phyloP scores from a whole-genome alignment of 2,113 vertebrate species.

The Excalfactoria chinensis region DNA sequence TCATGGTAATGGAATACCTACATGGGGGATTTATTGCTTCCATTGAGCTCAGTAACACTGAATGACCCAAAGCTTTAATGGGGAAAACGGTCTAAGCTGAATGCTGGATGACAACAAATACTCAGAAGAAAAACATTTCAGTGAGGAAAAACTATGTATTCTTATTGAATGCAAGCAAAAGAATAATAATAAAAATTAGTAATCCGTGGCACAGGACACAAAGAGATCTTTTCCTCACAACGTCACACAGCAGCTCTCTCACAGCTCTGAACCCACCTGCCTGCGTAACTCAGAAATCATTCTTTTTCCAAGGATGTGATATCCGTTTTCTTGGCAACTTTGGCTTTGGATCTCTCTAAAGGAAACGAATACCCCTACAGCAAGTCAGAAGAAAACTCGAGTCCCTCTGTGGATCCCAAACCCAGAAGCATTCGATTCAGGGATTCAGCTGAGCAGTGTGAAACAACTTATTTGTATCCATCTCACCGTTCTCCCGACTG shows the following conservation, averaged over 20 bases:
- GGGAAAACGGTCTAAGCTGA: neutral
- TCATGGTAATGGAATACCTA: neutral
- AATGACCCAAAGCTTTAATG: neutral
- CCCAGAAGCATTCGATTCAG: neutral
- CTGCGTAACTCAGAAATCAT: neutral
- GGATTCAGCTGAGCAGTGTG: neutral
- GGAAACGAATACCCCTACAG: accelerated
- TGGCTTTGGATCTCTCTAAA: neutral
- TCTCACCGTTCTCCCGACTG: neutral
- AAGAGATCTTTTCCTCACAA: neutral
- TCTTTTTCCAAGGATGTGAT: neutral
- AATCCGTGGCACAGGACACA: neutral
- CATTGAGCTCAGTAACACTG: neutral
- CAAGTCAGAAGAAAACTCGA: neutral
- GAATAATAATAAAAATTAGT: neutral
- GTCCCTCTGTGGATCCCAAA: neutral
- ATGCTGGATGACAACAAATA: neutral
- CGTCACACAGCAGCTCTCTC: neutral
- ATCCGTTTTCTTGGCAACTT: neutral
- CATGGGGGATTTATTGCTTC: neutral
- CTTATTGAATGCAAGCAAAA: neutral
- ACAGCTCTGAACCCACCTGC: neutral
- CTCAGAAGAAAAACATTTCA: neutral
- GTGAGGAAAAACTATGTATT: accelerated
- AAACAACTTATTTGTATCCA: neutral